Conservation (phyloP, 2,797 vertebrate genomes). For the Denticeps clupeoides region DNA sequence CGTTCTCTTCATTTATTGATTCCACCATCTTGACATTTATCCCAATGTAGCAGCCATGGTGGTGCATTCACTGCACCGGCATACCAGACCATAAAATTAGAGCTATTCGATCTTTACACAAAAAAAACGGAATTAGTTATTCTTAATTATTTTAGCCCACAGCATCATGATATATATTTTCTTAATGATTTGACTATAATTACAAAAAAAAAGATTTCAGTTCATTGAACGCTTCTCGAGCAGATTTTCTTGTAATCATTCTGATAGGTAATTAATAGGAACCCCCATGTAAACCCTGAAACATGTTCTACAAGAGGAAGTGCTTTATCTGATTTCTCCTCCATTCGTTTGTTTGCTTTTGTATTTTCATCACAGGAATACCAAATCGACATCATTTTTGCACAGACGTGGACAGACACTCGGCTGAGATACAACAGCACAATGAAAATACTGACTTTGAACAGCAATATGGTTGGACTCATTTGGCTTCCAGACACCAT, state of each 20-base stretch:
- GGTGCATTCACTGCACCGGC: no score
- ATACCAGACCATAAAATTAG: no score
- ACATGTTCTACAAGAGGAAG: no score
- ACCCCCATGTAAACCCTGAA: neutral
- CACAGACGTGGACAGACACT: conserved; percentile 95
- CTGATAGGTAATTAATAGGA: neutral
- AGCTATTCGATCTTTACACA: no score
- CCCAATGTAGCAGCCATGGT: no score
- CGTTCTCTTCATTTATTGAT: no score
- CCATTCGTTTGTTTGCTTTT: conserved; percentile 6
- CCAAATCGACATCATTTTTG: conserved; percentile 96
- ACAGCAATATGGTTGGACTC: conserved; percentile 92
- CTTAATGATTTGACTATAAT: no score
- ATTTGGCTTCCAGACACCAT: conserved; percentile 95
- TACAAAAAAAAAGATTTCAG: neutral
- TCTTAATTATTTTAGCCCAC: no score
- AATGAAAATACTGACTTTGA: conserved; percentile 80
- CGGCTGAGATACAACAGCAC: conserved; percentile 91
- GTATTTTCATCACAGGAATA: conserved; percentile 72
- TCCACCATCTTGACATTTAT: no score
- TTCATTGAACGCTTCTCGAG: neutral
- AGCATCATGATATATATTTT: no score
- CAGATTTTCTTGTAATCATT: neutral
- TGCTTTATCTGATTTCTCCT: neutral
- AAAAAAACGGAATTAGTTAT: no score